A percentile compares a stretch with the other conserved stretches of the same genome.
phyloP scores from a whole-genome alignment of 2,888 invertebrate genomes.

The Aromia moschata region DNA sequence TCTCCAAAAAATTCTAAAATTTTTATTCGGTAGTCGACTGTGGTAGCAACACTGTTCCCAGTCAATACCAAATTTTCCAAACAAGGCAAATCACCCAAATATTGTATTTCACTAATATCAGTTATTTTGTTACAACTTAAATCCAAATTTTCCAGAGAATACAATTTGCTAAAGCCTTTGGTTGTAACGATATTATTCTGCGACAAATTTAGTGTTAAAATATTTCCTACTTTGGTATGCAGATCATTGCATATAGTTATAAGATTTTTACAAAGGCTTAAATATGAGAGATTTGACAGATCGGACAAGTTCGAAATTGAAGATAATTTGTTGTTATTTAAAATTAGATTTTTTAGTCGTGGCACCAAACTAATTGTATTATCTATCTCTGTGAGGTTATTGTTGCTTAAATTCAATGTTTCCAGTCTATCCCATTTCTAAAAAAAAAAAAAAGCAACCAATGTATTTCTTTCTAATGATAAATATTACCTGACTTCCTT shows the following conservation, averaged over 20 bases:
- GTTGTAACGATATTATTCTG: slow-evolving; percentile 82
- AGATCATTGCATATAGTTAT: slow-evolving; percentile 78
- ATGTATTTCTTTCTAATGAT: too few relatives aligned
- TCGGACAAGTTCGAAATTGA: slow-evolving; percentile 80
- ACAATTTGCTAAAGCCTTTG: slow-evolving; percentile 80
- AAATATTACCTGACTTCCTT: slow-evolving; percentile 56
- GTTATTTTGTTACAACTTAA: slow-evolving; percentile 86
- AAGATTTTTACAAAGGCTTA: slow-evolving; percentile 84
- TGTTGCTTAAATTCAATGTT: slow-evolving; percentile 80
- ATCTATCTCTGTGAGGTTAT: slow-evolving; percentile 80
- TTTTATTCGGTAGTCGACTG: slow-evolving; percentile 89
- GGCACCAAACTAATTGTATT: slow-evolving; percentile 81
- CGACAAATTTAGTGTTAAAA: slow-evolving; percentile 84
- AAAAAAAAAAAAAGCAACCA: slow-evolving; percentile 49
- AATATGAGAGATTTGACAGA: slow-evolving; percentile 77
- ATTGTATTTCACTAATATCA: slow-evolving; percentile 81
- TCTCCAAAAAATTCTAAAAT: slow-evolving; percentile 88
- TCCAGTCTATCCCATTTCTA: slow-evolving; percentile 77
- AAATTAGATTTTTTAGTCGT: slow-evolving; percentile 73
- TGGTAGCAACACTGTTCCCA: slow-evolving; percentile 88
- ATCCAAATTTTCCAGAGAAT: slow-evolving; percentile 86
- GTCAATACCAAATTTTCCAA: slow-evolving; percentile 86
- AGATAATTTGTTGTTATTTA: slow-evolving; percentile 82
- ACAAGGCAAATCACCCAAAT: slow-evolving; percentile 84
- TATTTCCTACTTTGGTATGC: slow-evolving; percentile 87